Evolutionary conservation across 37 sponge, comb jelly and placozoan species (phyloP).

Genomic region (Agelas oroides): DNA sequence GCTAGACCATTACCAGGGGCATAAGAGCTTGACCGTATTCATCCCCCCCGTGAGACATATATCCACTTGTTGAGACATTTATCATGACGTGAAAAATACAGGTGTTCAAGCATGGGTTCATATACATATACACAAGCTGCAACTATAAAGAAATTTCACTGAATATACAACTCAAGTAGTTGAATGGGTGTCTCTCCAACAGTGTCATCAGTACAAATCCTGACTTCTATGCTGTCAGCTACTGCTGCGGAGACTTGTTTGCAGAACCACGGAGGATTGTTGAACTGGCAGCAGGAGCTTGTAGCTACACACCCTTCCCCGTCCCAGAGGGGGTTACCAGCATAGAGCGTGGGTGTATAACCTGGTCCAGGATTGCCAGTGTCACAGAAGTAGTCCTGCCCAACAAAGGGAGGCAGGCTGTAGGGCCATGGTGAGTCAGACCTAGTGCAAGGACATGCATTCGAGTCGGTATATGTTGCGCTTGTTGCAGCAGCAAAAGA

Average conservation of each 20-base stretch:
- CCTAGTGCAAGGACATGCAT: constrained; percentile 18
- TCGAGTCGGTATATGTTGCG: too few relatives aligned
- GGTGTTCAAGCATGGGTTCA: too few relatives aligned
- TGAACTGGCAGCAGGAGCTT: constrained; percentile 55
- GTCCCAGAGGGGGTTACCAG: constrained; percentile 65
- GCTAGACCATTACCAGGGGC: too few relatives aligned
- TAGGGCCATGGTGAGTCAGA: neutral
- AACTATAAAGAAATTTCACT: neutral
- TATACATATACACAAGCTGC: too few relatives aligned
- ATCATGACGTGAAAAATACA: too few relatives aligned
- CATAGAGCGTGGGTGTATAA: neutral
- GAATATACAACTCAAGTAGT: constrained; percentile 33
- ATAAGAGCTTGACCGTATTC: too few relatives aligned
- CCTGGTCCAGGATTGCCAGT: constrained; percentile 18
- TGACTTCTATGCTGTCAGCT: constrained; percentile 52
- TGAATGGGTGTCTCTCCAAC: neutral
- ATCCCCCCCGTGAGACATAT: too few relatives aligned
- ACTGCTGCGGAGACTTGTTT: constrained; percentile 17
- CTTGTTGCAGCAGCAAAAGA: constrained; percentile 20
- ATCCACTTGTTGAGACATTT: too few relatives aligned
- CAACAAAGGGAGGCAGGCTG: constrained; percentile 13
- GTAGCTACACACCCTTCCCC: constrained; percentile 54
- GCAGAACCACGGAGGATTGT: constrained; percentile 63
- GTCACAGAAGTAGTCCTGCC: constrained; percentile 58
- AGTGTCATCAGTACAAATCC: constrained; percentile 46